Base-by-base conservation (phyloP, 2,797 vertebrate species). In the Semotilus atromaculatus region DNA sequence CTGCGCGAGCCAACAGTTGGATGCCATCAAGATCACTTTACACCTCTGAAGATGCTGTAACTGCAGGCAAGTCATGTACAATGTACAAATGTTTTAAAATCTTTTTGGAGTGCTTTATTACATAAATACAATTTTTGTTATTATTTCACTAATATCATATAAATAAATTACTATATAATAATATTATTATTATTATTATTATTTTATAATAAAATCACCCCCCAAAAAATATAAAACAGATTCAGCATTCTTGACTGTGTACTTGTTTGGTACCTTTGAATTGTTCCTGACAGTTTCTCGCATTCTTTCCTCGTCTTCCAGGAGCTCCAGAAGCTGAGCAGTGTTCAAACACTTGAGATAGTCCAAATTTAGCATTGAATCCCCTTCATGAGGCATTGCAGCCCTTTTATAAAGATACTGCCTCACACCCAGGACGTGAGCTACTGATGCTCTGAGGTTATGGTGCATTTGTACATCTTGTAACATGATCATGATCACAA, bases 261-360 rank as follows among this genome's bases (percentile, higher is more conserved):
- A 21, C 7, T 66, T 23, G 7, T 60, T 36, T n/a, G 38, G 21
- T 87, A 93, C 93, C 91, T 92, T 92, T 34, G 90, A 87, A 53
- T 86, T 91, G 38, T 84, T 40, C 23, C 81, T 88, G 85, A 91
- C 55, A 3, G 88, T 89, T 43, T 76, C 75, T n/a, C 72, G 85
- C 0, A 93, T 85, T 72, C 83, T 88, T 68, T 90, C 88, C 9
- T 93, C 93, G 9, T 93, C 90, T 7, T 91, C 86, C 82, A 94
- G 85, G 78, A 93, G 87, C 68, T 92, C 89, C 29, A 90, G 81
- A 73, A 94, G 85, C 51, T 93, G 90, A 81, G n/a, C 72, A 16
- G 84, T 93, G 76, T 88, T 91, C 81, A 91, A 82, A 77, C 60
- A 64, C 5, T 55, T 84, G 31, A 93, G 85, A 58, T 80, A 85